These are phyloP conservation scores for Glaucomys volans DNA, from an alignment of 2,113 vertebrate genomes.

Conservation along the genomic window DNA sequence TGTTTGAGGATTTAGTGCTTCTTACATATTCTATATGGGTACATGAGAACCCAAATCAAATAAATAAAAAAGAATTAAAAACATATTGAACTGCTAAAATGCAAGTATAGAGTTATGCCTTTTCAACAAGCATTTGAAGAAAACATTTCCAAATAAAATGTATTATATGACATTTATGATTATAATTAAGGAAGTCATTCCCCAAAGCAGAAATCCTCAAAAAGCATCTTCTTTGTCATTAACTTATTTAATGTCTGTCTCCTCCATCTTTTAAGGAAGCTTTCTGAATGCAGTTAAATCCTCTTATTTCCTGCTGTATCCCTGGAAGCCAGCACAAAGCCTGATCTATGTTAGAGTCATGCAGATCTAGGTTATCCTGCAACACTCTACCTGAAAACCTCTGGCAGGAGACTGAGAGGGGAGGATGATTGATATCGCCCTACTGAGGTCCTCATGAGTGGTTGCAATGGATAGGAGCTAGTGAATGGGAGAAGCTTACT, in stretches of 20 bases:
- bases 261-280: background rate
- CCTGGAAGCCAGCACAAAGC: background rate
- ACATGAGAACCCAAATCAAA: background rate
- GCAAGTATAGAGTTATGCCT: background rate
- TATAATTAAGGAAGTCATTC: background rate
- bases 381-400: background rate
- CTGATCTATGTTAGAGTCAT: background rate
- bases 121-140: conserved; percentile 37
- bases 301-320: background rate
- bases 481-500: background rate
- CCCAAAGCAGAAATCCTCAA: background rate
- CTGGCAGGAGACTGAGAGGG: background rate
- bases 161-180: background rate
- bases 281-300: background rate
- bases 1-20: conserved; percentile 12
- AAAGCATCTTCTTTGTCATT: background rate
- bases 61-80: background rate
- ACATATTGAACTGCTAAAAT: background rate
- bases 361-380: background rate
- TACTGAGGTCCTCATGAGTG: background rate
- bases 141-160: background rate
- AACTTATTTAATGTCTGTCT: background rate
- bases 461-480: background rate
- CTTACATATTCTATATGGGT: background rate
- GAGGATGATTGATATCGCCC: background rate